These are phyloP conservation scores for Fulica atra DNA, from an alignment of 2,113 vertebrate species.

Conservation along the genomic window DNA sequence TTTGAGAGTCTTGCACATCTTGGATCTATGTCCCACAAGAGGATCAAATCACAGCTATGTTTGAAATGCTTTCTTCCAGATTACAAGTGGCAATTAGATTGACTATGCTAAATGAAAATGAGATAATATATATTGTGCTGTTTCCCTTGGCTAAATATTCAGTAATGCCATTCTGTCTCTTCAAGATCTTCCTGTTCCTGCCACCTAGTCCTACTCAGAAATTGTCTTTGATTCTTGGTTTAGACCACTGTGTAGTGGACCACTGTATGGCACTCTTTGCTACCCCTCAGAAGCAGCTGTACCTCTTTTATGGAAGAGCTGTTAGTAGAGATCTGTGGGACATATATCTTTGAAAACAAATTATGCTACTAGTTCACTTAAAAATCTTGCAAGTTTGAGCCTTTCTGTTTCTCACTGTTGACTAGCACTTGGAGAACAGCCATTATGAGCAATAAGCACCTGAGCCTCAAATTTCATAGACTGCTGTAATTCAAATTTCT, in stretches of 20 bases:
- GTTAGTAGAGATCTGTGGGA: not conserved
- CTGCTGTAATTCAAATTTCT: not conserved
- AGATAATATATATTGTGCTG: not conserved
- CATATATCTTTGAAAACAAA: not conserved
- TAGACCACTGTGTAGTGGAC: not conserved
- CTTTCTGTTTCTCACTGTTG: not conserved
- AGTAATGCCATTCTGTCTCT: not conserved
- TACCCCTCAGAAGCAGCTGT: not conserved
- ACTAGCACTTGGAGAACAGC: not conserved
- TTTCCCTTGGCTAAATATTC: not conserved
- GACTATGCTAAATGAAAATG: not conserved
- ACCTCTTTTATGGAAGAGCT: not conserved
- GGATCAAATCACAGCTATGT: not conserved
- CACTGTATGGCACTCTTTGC: not conserved
- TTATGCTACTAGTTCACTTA: not conserved
- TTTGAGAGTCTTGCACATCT: not conserved
- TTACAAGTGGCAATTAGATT: not conserved
- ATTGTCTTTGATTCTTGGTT: not conserved
- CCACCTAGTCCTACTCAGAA: not conserved
- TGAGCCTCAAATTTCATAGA: not conserved
- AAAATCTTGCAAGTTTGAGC: not conserved
- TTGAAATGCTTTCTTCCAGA: not conserved
- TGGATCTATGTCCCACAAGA: not conserved
- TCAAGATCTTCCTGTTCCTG: not conserved
- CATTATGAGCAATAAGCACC: not conserved